Percentiles rank a stretch among this genome's conserved stretches.
Conservation (phyloP, 2,797 vertebrate genomes). For the Myoxocephalus aenaeus region DNA sequence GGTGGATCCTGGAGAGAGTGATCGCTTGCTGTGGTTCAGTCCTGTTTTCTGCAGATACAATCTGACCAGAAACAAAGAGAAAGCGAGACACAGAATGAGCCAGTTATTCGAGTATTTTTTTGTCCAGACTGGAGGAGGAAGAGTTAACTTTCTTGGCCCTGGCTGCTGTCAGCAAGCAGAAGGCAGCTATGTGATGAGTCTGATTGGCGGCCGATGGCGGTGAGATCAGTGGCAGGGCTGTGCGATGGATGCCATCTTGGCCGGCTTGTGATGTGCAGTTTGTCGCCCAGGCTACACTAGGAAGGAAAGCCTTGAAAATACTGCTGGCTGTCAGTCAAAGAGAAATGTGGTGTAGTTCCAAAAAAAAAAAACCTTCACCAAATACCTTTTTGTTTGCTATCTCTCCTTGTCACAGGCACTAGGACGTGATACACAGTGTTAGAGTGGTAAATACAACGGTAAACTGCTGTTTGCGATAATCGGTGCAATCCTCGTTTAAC, state of each 20-base stretch:
- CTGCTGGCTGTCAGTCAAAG: constrained; percentile 82
- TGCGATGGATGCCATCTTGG: constrained; percentile 82
- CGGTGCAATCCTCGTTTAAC: not conserved
- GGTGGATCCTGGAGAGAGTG: constrained; percentile 68
- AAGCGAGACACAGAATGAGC: constrained; percentile 27
- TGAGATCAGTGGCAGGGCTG: constrained; percentile 81
- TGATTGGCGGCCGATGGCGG: constrained; percentile 81
- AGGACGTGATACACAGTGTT: constrained; percentile 32
- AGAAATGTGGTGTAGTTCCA: constrained; percentile 70
- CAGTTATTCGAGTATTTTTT: constrained; percentile 25
- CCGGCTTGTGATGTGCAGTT: constrained; percentile 82
- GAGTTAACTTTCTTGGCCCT: constrained; percentile 79
- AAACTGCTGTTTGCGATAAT: constrained; percentile 24
- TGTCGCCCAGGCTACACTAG: constrained; percentile 75
- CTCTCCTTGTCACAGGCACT: constrained; percentile 46
- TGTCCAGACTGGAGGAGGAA: constrained; percentile 64
- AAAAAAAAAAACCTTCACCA: constrained; percentile 56
- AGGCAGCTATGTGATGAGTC: constrained; percentile 79
- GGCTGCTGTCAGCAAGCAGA: constrained; percentile 77
- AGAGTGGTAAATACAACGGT: constrained; percentile 35
- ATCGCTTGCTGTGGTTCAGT: constrained; percentile 68
- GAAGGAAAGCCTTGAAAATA: constrained; percentile 81
- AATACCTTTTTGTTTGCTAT: constrained; percentile 68
- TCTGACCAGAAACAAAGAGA: constrained; percentile 72
- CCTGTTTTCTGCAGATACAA: constrained; percentile 60